Evolutionary conservation across 2,888 invertebrate species (phyloP), one percentile per base, ranked within the genome.

Genomic region (Proisotoma minuta): DNA sequence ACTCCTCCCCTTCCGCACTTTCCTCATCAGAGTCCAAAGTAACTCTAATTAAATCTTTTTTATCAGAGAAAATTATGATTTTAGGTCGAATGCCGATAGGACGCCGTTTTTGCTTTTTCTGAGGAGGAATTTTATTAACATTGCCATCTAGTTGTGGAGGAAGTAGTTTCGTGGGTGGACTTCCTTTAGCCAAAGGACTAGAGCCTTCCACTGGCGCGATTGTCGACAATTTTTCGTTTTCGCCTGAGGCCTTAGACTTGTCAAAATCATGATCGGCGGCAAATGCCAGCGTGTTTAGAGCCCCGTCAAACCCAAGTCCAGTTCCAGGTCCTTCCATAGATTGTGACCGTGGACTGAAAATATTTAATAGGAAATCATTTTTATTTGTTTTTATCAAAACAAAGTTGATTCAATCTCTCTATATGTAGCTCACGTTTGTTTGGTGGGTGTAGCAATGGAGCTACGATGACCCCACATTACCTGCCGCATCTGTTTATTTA

Each of bases 401-500:
- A 8, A 8, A 34, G 34, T 34, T 10, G 15, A 34, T 10, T 34
- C 34, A 34, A 34, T 10, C 15, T 8, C 34, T 34, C 15, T 15
- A 26, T 8, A 57, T 29, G 28, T 54, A 28, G 27, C 57, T 79
- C 89, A 88, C 15, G 89, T 85, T 0, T 48, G 52, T 58, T 39
- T 66, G 64, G 1, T n/a, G n/a, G 92, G 92, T 2, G 91, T 91
- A 8, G 89, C 89, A 71, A 92, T 89, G 0, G 91, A 91, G 29
- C 89, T 89, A 27, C 91, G 66, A 15, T 75, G 82, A 15, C 91
- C 92, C 92, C 93, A 93, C 91, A 93, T 93, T 43, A 92, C 81
- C 50, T 88, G 83, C 3, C 91, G 81, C 78, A 93, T 81, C 77
- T 91, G 87, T 77, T 93, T n/a, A n/a, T n/a, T n/a, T n/a, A n/a